Percentiles rank a stretch among this genome's conserved stretches.
Conservation (phyloP, 2,113 vertebrate genomes). For the Nesogale talazaci region DNA sequence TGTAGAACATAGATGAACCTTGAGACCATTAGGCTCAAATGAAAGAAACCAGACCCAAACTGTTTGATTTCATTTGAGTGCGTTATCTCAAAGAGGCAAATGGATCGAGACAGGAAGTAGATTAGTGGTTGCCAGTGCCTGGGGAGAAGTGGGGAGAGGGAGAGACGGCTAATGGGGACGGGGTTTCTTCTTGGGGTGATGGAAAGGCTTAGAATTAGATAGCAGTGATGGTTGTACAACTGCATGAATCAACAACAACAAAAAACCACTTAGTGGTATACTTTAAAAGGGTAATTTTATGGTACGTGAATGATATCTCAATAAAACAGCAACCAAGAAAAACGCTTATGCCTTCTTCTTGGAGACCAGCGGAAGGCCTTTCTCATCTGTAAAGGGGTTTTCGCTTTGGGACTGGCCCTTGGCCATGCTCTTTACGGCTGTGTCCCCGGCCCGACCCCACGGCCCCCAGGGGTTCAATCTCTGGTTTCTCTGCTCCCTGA, state of each 20-base stretch:
- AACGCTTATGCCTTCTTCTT: neutral
- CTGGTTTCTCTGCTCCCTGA: neutral
- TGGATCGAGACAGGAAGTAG: neutral
- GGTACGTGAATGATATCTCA: neutral
- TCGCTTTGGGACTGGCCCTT: neutral
- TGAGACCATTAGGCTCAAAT: neutral
- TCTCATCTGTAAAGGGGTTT: neutral
- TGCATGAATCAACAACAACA: neutral
- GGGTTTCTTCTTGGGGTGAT: conserved; percentile 3
- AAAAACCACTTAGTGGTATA: neutral
- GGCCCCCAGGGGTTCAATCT: neutral
- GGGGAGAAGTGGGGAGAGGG: neutral
- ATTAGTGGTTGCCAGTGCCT: neutral
- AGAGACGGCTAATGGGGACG: neutral
- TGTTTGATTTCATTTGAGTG: neutral
- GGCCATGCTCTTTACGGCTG: neutral
- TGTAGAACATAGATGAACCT: neutral
- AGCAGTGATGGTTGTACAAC: neutral
- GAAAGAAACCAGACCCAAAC: neutral
- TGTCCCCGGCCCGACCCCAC: rapidly evolving
- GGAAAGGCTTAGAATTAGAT: neutral
- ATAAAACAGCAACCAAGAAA: neutral
- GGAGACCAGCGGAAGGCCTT: neutral
- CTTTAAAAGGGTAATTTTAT: conserved; percentile 34
- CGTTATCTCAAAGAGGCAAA: neutral